These are phyloP conservation scores for Megaceryle torquata DNA, from an alignment of 2,113 vertebrate species.

Conservation along the genomic window DNA sequence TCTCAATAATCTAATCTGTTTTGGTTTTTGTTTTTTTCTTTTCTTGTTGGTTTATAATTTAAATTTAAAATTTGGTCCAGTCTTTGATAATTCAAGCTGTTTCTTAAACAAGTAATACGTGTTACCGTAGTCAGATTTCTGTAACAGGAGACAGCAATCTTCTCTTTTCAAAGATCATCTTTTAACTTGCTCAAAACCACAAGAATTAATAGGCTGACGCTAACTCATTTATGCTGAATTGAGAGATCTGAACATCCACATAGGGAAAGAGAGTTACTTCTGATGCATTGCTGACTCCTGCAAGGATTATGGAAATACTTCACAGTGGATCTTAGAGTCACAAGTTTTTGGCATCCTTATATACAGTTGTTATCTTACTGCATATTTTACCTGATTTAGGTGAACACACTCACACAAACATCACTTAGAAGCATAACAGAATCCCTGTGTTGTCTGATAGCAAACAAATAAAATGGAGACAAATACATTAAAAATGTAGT, in stretches of 20 bases:
- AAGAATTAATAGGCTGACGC: neutral
- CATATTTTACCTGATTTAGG: neutral
- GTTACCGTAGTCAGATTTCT: neutral
- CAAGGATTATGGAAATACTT: neutral
- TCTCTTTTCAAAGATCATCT: neutral
- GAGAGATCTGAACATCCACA: neutral
- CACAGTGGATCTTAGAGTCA: neutral
- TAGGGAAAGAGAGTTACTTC: neutral
- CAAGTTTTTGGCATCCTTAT: neutral
- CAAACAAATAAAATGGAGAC: neutral
- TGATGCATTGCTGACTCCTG: neutral
- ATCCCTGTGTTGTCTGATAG: neutral
- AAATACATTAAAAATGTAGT: neutral
- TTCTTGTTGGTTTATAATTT: neutral
- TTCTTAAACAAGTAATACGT: neutral
- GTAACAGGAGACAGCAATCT: neutral
- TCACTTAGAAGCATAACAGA: neutral
- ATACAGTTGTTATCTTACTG: neutral
- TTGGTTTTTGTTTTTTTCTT: neutral
- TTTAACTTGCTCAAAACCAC: neutral
- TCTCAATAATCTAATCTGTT: slow-evolving; percentile 15
- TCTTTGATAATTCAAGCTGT: slow-evolving; percentile 11
- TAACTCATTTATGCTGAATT: neutral
- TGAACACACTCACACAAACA: neutral
- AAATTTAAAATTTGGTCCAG: slow-evolving; percentile 11